phyloP scores from a whole-genome alignment of 1,140 invertebrate species.

The Amphibalanus amphitrite region DNA sequence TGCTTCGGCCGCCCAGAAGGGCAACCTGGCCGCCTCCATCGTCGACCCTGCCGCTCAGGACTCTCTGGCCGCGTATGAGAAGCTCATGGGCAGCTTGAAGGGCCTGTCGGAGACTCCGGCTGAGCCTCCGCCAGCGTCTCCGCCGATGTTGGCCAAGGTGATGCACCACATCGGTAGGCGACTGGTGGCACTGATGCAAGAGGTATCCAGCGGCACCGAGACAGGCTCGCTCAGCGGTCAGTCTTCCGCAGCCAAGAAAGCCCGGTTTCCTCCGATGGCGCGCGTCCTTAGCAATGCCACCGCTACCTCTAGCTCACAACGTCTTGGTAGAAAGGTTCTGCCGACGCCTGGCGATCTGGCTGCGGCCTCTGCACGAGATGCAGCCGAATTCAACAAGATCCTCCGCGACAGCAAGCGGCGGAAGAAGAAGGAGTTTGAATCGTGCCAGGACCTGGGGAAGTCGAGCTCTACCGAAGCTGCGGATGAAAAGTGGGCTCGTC shows the following conservation, averaged over 20 bases:
- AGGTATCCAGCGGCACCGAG: conserved; percentile 41
- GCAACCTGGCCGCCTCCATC: not conserved
- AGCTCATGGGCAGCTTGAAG: not conserved
- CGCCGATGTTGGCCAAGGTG: too few species aligned
- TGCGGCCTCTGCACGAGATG: not conserved
- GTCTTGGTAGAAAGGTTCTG: not conserved
- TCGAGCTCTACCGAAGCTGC: not conserved
- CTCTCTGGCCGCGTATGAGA: not conserved
- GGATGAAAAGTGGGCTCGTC: not conserved
- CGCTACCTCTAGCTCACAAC: not conserved
- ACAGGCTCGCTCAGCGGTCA: conserved; percentile 14
- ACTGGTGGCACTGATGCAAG: conserved; percentile 79
- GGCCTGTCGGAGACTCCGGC: not conserved
- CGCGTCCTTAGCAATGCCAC: not conserved
- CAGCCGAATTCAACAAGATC: not conserved
- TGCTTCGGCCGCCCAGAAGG: not conserved
- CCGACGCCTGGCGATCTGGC: not conserved
- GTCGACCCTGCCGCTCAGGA: not conserved
- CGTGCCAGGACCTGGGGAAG: not conserved
- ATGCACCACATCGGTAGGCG: conserved; percentile 80
- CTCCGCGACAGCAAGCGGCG: not conserved
- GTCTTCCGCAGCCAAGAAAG: not conserved
- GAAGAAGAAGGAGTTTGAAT: too few species aligned
- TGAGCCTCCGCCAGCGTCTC: too few species aligned
- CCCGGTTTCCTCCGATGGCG: conserved; percentile 25